A percentile compares a stretch with the other conserved stretches of the same genome.
Evolutionary conservation across 2,888 invertebrate genomes (phyloP).

Genomic region (Amblyjoppa proteus): DNA sequence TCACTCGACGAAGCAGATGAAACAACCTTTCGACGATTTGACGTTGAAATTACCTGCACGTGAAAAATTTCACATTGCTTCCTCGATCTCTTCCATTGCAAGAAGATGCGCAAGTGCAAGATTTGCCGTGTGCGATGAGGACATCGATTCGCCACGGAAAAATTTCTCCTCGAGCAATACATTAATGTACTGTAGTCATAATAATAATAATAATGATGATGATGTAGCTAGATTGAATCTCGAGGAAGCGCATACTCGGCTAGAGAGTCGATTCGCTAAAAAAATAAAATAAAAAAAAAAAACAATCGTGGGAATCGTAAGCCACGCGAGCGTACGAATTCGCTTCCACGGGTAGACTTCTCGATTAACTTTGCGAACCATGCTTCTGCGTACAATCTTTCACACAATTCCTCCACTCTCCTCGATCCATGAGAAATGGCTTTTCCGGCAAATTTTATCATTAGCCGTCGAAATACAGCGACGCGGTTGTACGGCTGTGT

Average conservation of each 20-base stretch:
- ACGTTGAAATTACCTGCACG: background rate
- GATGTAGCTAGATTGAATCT: conserved; percentile 10
- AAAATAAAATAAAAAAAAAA: background rate
- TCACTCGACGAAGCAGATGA: no score
- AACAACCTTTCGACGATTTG: background rate
- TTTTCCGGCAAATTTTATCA: conserved; percentile 53
- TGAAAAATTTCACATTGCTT: background rate
- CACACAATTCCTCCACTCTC: background rate
- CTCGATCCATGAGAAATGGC: conserved; percentile 21
- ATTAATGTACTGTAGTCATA: conserved; percentile 12
- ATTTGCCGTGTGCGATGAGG: background rate
- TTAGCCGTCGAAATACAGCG: conserved; percentile 8
- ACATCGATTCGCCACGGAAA: conserved; percentile 27
- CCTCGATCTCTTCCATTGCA: background rate
- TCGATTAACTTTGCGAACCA: conserved; percentile 31
- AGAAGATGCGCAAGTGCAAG: background rate
- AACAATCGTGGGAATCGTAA: conserved; percentile 61
- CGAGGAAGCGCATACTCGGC: conserved; percentile 45
- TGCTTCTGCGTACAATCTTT: conserved; percentile 44
- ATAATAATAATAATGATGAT: conserved; percentile 28
- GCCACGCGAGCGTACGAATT: conserved; percentile 29
- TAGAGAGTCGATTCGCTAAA: conserved; percentile 48
- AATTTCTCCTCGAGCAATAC: conserved; percentile 52
- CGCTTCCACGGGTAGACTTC: conserved; percentile 17
- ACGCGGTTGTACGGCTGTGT: background rate